Percentiles rank a stretch among this genome's conserved stretches.
These are phyloP conservation scores for Teleogryllus oceanicus DNA, from an alignment of 2,888 invertebrate species.

Conservation along the genomic window DNA sequence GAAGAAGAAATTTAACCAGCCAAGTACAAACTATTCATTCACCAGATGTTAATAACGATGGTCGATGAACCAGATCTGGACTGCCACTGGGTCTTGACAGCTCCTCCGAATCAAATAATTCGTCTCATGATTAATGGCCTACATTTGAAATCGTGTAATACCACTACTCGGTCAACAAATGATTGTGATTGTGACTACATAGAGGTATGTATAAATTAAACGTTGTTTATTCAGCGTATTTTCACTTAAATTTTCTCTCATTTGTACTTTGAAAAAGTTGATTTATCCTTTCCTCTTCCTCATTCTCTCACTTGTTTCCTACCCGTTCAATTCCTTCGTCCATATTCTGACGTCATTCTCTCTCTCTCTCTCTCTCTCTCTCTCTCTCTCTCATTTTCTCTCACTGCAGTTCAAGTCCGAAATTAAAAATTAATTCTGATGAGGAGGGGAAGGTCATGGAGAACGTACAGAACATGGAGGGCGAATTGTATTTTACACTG, in stretches of 20 bases:
- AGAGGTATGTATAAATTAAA: slow-evolving; percentile 52
- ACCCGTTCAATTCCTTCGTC: too few relatives aligned
- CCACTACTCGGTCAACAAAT: slow-evolving; percentile 46
- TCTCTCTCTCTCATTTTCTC: too few relatives aligned
- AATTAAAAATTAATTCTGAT: too few relatives aligned
- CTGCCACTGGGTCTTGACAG: slow-evolving; percentile 70
- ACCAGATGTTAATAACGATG: slow-evolving; percentile 48
- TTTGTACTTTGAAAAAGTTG: too few relatives aligned
- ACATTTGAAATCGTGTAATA: slow-evolving; percentile 47
- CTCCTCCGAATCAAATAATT: slow-evolving; percentile 58
- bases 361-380: neutral
- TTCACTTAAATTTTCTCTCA: too few relatives aligned
- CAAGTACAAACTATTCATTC: slow-evolving; percentile 49
- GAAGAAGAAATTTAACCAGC: slow-evolving; percentile 55
- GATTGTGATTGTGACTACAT: slow-evolving; percentile 70
- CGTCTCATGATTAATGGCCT: slow-evolving; percentile 54
- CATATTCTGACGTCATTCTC: neutral
- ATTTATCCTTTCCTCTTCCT: too few relatives aligned
- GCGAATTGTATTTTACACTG: too few relatives aligned
- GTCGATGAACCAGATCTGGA: slow-evolving; percentile 63
- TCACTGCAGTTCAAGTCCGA: too few relatives aligned
- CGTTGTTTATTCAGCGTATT: neutral
- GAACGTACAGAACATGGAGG: too few relatives aligned
- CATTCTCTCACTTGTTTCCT: too few relatives aligned
- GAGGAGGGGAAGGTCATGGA: too few relatives aligned